Evolutionary conservation across 2,888 invertebrate genomes (phyloP).

Genomic region (Callosobruchus maculatus): DNA sequence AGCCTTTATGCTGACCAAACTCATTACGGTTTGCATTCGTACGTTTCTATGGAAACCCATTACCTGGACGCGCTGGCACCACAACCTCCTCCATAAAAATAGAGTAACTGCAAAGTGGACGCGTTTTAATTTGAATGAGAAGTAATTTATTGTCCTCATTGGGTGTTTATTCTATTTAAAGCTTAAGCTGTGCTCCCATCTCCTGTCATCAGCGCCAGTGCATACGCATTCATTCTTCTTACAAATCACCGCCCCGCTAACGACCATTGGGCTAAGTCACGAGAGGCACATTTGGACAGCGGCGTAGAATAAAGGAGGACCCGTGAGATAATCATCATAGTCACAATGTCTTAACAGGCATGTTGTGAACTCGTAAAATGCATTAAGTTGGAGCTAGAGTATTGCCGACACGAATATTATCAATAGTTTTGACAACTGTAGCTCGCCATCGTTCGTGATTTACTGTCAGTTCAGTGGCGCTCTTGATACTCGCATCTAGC

Average conservation of each 20-base stretch:
- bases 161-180: background rate
- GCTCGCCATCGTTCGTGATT: too few relatives aligned
- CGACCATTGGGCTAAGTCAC: background rate
- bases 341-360: too few relatives aligned
- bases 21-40: background rate
- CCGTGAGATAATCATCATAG: too few relatives aligned
- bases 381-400: too few relatives aligned
- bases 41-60: background rate
- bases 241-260: background rate
- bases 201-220: background rate
- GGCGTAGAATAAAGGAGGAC: background rate
- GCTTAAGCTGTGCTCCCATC: background rate
- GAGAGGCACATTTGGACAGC: background rate
- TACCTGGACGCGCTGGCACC: background rate
- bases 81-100: background rate
- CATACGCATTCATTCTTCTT: background rate
- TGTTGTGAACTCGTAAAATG: too few relatives aligned
- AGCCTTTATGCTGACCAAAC: background rate
- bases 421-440: too few relatives aligned
- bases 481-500: too few relatives aligned
- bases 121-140: background rate
- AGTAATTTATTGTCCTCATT: background rate
- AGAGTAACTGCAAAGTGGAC: background rate
- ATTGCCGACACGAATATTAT: too few relatives aligned
- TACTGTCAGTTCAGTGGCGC: too few relatives aligned